Evolutionary conservation across 2,797 vertebrate species (phyloP).

Genomic region (Antrozous pallidus): DNA sequence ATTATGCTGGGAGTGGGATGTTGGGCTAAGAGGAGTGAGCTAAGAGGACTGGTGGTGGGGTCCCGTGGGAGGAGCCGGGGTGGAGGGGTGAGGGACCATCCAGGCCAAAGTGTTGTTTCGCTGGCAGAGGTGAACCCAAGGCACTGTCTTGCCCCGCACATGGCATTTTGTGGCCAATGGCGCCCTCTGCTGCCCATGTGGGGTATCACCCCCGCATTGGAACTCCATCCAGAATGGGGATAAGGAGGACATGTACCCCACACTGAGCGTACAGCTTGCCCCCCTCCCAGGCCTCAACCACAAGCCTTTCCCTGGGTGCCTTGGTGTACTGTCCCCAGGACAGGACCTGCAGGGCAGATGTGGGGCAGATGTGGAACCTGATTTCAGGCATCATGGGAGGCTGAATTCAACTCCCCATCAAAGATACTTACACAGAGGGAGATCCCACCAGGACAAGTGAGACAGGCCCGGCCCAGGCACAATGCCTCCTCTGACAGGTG

Average conservation of each 20-base stretch:
- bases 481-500: not conserved
- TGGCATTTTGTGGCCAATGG: not conserved
- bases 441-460: not conserved
- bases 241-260: too few relatives aligned
- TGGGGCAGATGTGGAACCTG: not conserved
- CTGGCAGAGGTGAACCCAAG: not conserved
- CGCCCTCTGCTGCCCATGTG: not conserved
- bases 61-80: not conserved
- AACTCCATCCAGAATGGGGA: not conserved
- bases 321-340: not conserved
- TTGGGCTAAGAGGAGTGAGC: not conserved
- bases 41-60: not conserved
- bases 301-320: not conserved
- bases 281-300: not conserved
- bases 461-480: not conserved
- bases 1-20: not conserved
- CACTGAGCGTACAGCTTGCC: not conserved
- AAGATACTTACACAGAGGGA: not conserved
- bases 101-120: not conserved
- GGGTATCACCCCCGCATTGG: not conserved
- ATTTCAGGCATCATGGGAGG: not conserved
- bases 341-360: not conserved
- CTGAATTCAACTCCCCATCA: not conserved
- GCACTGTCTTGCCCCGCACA: fast-evolving
- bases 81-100: too few relatives aligned